Percentiles rank a stretch among this genome's conserved stretches.
Evolutionary conservation across 2,797 vertebrate species (phyloP).

Genomic region (Neostethus bicornis): DNA sequence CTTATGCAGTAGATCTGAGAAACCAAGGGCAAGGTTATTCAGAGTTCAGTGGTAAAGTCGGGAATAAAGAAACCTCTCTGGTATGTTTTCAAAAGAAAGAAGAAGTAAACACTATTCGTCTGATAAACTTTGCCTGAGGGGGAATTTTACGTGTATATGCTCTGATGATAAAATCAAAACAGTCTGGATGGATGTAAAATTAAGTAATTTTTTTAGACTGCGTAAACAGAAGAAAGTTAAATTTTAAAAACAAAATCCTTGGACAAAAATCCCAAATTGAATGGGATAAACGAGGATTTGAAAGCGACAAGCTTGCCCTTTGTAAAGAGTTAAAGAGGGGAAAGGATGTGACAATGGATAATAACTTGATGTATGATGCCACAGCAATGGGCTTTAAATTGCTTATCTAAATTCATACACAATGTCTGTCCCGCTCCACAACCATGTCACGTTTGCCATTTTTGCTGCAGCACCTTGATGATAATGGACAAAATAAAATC

Average conservation of each 20-base stretch:
- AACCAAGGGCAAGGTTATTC: slow-evolving; percentile 1
- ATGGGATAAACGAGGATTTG: slow-evolving; percentile 47
- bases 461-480: slow-evolving; percentile 42
- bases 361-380: slow-evolving; percentile 61
- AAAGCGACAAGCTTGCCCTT: slow-evolving; percentile 47
- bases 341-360: slow-evolving; percentile 54
- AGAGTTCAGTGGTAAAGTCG: background rate
- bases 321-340: slow-evolving; percentile 50
- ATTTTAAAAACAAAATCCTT: slow-evolving; percentile 37
- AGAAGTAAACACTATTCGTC: background rate
- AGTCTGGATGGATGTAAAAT: slow-evolving; percentile 1
- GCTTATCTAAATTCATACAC: slow-evolving; percentile 72
- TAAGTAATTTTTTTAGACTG: background rate
- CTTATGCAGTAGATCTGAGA: background rate
- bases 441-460: slow-evolving; percentile 58
- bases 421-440: slow-evolving; percentile 43
- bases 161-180: slow-evolving; percentile 3
- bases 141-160: slow-evolving; percentile 1
- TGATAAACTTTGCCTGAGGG: background rate
- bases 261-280: too few species aligned
- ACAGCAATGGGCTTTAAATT: slow-evolving; percentile 61
- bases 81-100: slow-evolving; percentile 19
- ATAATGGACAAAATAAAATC: slow-evolving; percentile 67
- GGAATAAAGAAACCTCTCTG: slow-evolving; percentile 3
- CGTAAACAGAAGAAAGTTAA: slow-evolving; percentile 7